Percentiles rank a stretch among this genome's conserved stretches.
phyloP scores from a whole-genome alignment of 2,113 vertebrate species.

The Saguinus imperator region DNA sequence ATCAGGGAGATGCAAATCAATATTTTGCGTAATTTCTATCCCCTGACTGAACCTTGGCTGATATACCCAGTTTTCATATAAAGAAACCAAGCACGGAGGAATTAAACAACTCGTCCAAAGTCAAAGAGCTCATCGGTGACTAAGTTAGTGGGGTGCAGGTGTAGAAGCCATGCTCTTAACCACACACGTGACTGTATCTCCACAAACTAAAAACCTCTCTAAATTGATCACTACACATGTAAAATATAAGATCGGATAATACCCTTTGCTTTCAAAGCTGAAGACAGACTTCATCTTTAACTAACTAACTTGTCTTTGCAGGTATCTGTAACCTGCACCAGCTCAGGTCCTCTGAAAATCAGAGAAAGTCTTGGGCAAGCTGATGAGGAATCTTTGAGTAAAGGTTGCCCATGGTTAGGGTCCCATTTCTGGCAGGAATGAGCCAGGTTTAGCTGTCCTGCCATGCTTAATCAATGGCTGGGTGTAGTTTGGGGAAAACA shows the following conservation, averaged over 20 bases:
- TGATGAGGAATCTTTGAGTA: background rate
- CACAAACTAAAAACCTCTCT: background rate
- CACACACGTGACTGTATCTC: background rate
- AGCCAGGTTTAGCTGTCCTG: background rate
- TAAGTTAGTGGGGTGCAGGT: background rate
- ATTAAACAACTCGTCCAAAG: background rate
- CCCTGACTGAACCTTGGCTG: background rate
- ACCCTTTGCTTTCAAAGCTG: background rate
- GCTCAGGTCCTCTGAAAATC: background rate
- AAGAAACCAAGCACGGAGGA: background rate
- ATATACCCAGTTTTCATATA: background rate
- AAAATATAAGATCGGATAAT: background rate
- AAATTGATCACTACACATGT: background rate
- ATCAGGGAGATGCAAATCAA: background rate
- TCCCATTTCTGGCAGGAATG: background rate
- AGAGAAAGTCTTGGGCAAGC: background rate
- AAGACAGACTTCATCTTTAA: background rate
- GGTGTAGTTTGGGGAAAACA: background rate
- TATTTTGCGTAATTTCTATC: background rate
- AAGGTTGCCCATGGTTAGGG: background rate
- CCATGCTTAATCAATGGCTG: background rate
- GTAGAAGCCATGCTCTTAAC: background rate
- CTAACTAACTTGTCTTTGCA: background rate
- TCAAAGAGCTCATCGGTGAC: background rate
- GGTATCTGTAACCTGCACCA: background rate